Evolutionary conservation across 2,797 vertebrate genomes (phyloP).

Genomic region (Eupleurogrammus muticus): DNA sequence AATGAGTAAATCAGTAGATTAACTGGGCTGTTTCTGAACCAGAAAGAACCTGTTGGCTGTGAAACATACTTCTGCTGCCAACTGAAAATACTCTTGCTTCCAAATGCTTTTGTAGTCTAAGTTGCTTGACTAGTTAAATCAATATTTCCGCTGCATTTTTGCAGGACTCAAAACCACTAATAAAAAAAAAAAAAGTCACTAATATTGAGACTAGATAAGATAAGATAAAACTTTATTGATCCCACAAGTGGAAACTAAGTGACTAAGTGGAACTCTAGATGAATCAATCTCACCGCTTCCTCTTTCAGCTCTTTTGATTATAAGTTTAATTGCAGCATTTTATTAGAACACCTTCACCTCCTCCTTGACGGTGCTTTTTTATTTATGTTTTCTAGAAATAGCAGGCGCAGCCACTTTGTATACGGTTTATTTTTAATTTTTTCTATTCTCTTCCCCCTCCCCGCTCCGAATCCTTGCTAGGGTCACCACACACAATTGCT

Average conservation of each 20-base stretch:
- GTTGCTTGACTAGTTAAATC: not conserved
- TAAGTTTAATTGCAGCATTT: constrained; percentile 3
- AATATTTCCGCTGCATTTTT: not conserved
- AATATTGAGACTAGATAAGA: no score
- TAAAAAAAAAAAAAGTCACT: not conserved
- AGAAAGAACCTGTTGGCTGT: constrained; percentile 1
- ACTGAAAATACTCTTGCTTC: not conserved
- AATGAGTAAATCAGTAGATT: not conserved
- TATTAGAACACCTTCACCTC: not conserved
- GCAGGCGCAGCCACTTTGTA: not conserved
- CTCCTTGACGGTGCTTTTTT: not conserved
- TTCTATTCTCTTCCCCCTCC: not conserved
- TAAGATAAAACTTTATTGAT: no score
- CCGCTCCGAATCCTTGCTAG: not conserved
- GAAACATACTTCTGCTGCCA: not conserved
- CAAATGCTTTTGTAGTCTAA: not conserved
- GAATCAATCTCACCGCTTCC: not conserved
- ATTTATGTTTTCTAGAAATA: not conserved
- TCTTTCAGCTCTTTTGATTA: not conserved
- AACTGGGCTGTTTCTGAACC: not conserved
- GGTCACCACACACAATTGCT: not conserved
- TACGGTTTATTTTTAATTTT: no score
- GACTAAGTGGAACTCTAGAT: not conserved
- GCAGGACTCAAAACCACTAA: not conserved
- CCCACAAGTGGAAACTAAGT: no score